Percentiles rank a stretch among this genome's conserved stretches.
phyloP scores from a whole-genome alignment of 2,797 vertebrate genomes.

The Sarcoramphus papa region DNA sequence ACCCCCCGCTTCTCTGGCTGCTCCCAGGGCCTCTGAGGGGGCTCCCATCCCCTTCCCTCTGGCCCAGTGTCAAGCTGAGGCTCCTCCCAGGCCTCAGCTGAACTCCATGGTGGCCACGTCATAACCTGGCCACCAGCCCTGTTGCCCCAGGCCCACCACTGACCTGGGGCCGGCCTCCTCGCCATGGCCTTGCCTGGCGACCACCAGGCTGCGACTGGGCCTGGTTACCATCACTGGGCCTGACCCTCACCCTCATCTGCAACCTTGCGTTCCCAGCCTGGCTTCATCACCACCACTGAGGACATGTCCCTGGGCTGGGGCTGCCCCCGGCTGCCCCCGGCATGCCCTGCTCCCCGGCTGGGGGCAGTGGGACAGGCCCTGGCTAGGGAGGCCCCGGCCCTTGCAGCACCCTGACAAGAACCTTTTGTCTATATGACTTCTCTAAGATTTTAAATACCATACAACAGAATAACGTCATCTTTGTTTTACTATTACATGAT shows the following conservation, averaged over 20 bases:
- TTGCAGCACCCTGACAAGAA: neutral
- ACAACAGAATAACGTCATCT: neutral
- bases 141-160: neutral
- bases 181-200: accelerated
- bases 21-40: neutral
- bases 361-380: neutral
- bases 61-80: neutral
- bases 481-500: neutral
- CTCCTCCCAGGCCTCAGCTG: neutral
- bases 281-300: too few relatives aligned
- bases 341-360: accelerated
- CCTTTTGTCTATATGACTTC: neutral
- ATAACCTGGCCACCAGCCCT: neutral
- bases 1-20: neutral
- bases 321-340: neutral
- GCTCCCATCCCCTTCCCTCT: neutral
- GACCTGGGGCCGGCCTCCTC: too few relatives aligned
- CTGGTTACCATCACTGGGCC: accelerated
- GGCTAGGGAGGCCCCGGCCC: neutral
- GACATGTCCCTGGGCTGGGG: neutral
- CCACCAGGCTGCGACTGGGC: too few relatives aligned
- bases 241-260: too few relatives aligned
- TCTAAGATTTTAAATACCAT: neutral
- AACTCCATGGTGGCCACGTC: neutral
- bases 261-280: accelerated